Base-by-base conservation (phyloP, 2,797 vertebrate species). In the Picus viridis region DNA sequence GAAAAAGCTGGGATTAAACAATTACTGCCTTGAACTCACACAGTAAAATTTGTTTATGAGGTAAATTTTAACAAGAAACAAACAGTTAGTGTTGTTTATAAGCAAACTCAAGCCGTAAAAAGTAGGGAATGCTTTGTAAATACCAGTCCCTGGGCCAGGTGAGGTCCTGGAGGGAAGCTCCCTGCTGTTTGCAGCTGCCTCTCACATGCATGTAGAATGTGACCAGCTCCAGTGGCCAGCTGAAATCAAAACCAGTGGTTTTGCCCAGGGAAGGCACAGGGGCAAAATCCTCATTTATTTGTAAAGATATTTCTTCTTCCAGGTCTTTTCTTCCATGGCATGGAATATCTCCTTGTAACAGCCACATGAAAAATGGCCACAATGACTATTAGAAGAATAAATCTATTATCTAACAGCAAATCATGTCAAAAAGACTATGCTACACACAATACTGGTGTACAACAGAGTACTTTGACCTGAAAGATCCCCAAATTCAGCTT, bases 41-140 rank as follows among this genome's bases (percentile, higher is more conserved):
- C 59, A 86, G 95, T 96, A 96, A 96, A 97, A 96, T 96, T 97
- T 94, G 96, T 97, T 97, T 97, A 97, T 59, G 91, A 95, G 96
- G 96, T 93, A 97, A 97, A 97, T 89, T 94, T 94, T 97, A 97
- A 97, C 95, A 97, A 97, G 97, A 96, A 97, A 94, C 95, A 96
- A 97, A 97, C 91, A 96, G 94, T 43, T 61, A 79, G 86, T 83
- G 80, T 96, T 96, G 95, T 97, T 97, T 97, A 97, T 96, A 96
- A 97, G 97, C 94, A 96, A 96, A 93, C n/a, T 45, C 32, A 5
- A 90, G 85, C 96, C 54, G 92, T 95, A 95, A 97, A 95, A 91
- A 36, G 54, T 12, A 67, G 88, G 74, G 89, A 94, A 78, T 86
- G 87, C 93, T 96, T 95, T 93, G 86, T 89, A 92, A 96, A 89